phyloP scores from a whole-genome alignment of 2,888 invertebrate genomes.

The Pseudolycoriella hygida region DNA sequence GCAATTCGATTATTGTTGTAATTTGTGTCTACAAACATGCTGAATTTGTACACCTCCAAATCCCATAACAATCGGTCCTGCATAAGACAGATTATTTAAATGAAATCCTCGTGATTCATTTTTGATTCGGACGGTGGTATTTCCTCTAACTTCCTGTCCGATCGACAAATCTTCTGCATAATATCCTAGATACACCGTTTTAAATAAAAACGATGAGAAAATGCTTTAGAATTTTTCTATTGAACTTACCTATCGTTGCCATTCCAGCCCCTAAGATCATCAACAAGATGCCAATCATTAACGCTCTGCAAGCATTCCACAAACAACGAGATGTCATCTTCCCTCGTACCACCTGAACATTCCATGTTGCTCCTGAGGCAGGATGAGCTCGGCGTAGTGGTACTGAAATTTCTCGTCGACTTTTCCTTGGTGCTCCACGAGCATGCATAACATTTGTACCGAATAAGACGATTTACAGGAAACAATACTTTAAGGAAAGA shows the following conservation, averaged over 20 bases:
- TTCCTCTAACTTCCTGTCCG: constrained; percentile 60
- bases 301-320: constrained; percentile 87
- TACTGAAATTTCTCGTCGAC: constrained; percentile 24
- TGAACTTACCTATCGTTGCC: constrained; percentile 86
- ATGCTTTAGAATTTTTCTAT: too few species aligned
- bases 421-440: constrained; percentile 19
- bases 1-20: constrained; percentile 5
- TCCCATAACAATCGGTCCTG: constrained; percentile 97
- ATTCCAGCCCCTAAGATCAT: constrained; percentile 81
- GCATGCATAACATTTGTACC: constrained; percentile 19
- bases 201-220: too few species aligned
- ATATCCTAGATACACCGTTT: too few species aligned
- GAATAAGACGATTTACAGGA: too few species aligned
- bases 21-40: not conserved
- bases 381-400: constrained; percentile 51
- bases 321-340: constrained; percentile 79
- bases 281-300: constrained; percentile 69
- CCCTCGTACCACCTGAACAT: constrained; percentile 51
- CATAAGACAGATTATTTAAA: constrained; percentile 78
- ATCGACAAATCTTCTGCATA: constrained; percentile 68
- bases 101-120: constrained; percentile 71
- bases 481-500: too few species aligned
- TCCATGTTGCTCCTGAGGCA: constrained; percentile 70
- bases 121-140: constrained; percentile 59
- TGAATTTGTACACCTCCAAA: constrained; percentile 50